Evolutionary conservation across 2,888 invertebrate genomes (phyloP), one percentile per base, ranked within the genome.

Genomic region (Monopis laevigella): DNA sequence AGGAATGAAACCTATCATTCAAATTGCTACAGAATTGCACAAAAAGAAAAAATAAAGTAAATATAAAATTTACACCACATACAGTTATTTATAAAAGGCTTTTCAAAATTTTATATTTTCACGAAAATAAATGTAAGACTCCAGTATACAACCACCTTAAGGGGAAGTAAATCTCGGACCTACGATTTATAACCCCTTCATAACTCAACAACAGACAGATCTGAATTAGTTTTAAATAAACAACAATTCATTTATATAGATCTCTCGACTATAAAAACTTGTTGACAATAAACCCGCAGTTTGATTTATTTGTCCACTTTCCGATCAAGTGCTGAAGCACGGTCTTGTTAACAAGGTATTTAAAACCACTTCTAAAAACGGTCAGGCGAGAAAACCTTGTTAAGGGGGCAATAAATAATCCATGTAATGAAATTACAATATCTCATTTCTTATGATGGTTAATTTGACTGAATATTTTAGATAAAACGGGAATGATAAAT

Each of bases 311-410:
- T 24, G 17, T 21, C 38, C 30, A 39, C 42, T 38, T 42, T 42
- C 42, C 14, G 36, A 42, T 24, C 21, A 27, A 30, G 13, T 29
- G 24, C 17, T 19, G 32, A 28, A 17, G 16, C 32, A 30, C 6
- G 17, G 28, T 40, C 30, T 24, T 34, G 42, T 38, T 39, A 28
- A 14, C 27, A 29, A 18, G 26, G 16, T 38, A 32, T 41, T 39
- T 41, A 35, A 32, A 28, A 13, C 14, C 27, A 34, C 39, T 38
- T 42, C 38, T 42, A 24, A 41, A 29, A 27, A 29, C 29, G 35
- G 42, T 30, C 19, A 42, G 45, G 41, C 42, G 44, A 46, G 43
- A 45, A 53, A 45, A 48, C 44, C 49, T 47, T 43, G 46, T 49
- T 47, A 44, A 7, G 17, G 17, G 6, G 32, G 32, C 32, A 32